phyloP scores from a whole-genome alignment of 92 coral and sea anemone species.

The Phenganax stokvisi region DNA sequence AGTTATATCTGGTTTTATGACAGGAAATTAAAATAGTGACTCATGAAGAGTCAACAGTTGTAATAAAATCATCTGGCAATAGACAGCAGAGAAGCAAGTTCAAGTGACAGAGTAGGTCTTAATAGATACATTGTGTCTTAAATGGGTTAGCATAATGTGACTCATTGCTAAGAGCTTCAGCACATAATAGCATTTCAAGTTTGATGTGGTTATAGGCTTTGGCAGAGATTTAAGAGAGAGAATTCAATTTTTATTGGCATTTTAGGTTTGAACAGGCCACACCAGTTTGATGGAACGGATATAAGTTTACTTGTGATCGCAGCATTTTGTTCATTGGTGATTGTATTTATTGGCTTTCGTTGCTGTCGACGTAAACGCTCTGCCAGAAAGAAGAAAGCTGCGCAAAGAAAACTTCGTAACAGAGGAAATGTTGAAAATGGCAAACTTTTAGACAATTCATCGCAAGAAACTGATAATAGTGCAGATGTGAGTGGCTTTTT shows the following conservation, averaged over 20 bases:
- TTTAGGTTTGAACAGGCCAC: slow-evolving; percentile 13
- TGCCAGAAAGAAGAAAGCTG: slow-evolving; percentile 13
- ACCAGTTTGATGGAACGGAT: slow-evolving; percentile 11
- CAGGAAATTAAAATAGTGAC: too few relatives aligned
- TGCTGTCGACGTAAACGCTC: slow-evolving; percentile 24
- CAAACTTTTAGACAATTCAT: neutral
- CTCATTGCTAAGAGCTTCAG: too few relatives aligned
- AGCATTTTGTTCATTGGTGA: slow-evolving; percentile 13
- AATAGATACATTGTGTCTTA: too few relatives aligned
- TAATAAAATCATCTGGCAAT: too few relatives aligned
- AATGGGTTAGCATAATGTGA: too few relatives aligned
- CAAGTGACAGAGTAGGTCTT: too few relatives aligned
- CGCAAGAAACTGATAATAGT: neutral
- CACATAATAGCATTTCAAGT: too few relatives aligned
- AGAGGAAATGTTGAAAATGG: neutral
- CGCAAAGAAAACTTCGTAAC: neutral
- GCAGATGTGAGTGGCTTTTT: neutral
- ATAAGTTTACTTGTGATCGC: neutral
- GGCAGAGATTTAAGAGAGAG: neutral
- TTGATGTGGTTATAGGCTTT: too few relatives aligned
- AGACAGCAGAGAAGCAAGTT: too few relatives aligned
- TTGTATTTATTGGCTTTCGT: slow-evolving; percentile 18
- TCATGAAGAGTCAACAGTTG: too few relatives aligned
- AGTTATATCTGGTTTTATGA: too few relatives aligned
- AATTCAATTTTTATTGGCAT: neutral